Conservation (phyloP, 2,888 invertebrate genomes). For the Drosophila bunnanda region DNA sequence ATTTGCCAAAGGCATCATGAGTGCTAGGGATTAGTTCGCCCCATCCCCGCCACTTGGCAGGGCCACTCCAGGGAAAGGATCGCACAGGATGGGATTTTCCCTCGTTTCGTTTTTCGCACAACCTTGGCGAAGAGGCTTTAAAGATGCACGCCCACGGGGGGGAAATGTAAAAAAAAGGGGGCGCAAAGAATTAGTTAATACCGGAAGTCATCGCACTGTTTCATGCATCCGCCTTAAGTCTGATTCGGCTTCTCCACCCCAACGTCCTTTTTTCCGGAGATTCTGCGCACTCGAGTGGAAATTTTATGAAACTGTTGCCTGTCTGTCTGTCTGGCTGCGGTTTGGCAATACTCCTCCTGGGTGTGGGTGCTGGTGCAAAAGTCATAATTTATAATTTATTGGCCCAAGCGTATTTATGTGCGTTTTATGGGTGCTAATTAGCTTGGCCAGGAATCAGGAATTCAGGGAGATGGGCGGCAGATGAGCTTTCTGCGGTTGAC, state of each 20-base stretch:
- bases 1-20: constrained; percentile 77
- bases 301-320: constrained; percentile 74
- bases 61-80: constrained; percentile 50
- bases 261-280: constrained; percentile 18
- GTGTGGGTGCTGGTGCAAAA: constrained; percentile 46
- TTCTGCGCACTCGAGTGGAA: constrained; percentile 74
- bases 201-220: constrained; percentile 81
- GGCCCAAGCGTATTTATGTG: constrained; percentile 70
- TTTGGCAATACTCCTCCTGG: constrained; percentile 23
- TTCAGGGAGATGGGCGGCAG: constrained; percentile 1
- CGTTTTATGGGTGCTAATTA: constrained; percentile 78
- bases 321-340: constrained; percentile 43
- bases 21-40: constrained; percentile 74
- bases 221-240: constrained; percentile 75
- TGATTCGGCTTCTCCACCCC: constrained; percentile 34
- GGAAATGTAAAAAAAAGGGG: constrained; percentile 34
- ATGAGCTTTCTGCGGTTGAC: constrained; percentile 50
- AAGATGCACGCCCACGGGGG: constrained; percentile 51
- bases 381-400: constrained; percentile 78
- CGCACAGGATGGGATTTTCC: constrained; percentile 35
- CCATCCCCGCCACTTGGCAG: constrained; percentile 14
- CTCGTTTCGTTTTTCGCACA: constrained; percentile 44
- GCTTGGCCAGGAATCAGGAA: constrained; percentile 44
- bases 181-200: constrained; percentile 77
- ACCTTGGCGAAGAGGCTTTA: constrained; percentile 70